Evolutionary conservation across 2,113 vertebrate genomes (phyloP).

Genomic region (Callionymus lyra): DNA sequence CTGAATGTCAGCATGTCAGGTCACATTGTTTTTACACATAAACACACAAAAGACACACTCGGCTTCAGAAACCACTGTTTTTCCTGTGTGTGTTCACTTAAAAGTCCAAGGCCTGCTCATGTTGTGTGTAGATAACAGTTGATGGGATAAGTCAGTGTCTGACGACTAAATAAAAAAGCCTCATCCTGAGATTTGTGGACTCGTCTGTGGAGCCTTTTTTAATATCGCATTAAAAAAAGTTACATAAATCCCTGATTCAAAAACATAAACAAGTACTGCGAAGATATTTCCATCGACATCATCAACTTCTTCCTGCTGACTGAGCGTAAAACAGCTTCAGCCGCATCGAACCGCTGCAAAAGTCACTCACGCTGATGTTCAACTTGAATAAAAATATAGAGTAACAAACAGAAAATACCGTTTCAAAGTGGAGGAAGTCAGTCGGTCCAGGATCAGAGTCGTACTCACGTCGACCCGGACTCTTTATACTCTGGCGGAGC

Average conservation of each 20-base stretch:
- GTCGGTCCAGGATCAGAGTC: no score
- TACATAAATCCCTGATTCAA: no score
- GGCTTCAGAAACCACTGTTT: no score
- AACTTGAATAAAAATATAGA: no score
- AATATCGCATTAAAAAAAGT: no score
- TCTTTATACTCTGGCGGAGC: constrained; percentile 30
- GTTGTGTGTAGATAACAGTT: constrained; percentile 22
- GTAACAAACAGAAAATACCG: no score
- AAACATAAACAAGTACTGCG: constrained; percentile 3
- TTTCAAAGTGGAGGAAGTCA: no score
- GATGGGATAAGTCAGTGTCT: background rate
- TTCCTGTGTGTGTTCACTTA: constrained; percentile 1
- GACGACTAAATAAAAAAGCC: constrained; percentile 5
- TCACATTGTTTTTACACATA: constrained; percentile 5
- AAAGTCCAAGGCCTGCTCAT: constrained; percentile 23
- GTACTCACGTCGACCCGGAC: background rate
- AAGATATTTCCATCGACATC: constrained; percentile 14
- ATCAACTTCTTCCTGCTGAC: constrained; percentile 27
- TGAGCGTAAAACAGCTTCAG: constrained; percentile 1
- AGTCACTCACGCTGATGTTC: no score
- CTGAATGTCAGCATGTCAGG: constrained; percentile 27
- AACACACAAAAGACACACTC: background rate
- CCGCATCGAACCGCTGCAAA: no score
- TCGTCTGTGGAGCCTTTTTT: background rate
- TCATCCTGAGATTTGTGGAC: no score